A percentile compares a stretch with the other conserved stretches of the same genome.
These are phyloP conservation scores for Dynastes tityus DNA, from an alignment of 2,888 invertebrate genomes.

Conservation along the genomic window DNA sequence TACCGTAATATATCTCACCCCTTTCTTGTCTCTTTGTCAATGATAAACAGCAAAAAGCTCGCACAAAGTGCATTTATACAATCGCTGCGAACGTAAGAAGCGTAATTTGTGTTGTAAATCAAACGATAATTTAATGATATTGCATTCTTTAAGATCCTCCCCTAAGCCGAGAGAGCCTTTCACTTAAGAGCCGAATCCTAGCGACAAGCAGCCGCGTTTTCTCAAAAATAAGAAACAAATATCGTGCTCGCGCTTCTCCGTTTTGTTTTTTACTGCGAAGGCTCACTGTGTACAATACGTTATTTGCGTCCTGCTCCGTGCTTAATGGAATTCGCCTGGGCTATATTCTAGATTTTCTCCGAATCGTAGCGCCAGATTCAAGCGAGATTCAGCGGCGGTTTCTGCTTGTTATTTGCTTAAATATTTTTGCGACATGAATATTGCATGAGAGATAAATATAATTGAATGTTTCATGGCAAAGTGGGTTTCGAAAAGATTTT, in stretches of 20 bases:
- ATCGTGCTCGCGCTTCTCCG: not conserved
- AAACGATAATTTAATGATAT: conserved; percentile 41
- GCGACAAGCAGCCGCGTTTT: not conserved
- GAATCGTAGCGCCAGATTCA: conserved; percentile 15
- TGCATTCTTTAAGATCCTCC: conserved; percentile 14
- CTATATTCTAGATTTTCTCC: conserved; percentile 16
- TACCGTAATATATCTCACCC: not conserved
- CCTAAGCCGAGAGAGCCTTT: conserved; percentile 5
- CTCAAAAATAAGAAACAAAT: conserved; percentile 38
- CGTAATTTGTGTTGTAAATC: conserved; percentile 39
- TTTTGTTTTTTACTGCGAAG: not conserved
- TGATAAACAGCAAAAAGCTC: conserved; percentile 27
- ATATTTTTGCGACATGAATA: conserved; percentile 31
- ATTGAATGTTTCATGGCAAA: not conserved
- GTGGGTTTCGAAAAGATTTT: not conserved
- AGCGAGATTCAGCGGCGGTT: not conserved
- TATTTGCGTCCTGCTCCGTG: conserved; percentile 23
- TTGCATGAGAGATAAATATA: conserved; percentile 26
- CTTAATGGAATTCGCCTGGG: conserved; percentile 16
- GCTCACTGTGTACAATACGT: conserved; percentile 19
- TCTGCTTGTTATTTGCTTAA: conserved; percentile 14
- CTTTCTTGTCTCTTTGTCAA: conserved; percentile 21
- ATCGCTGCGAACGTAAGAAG: conserved; percentile 17
- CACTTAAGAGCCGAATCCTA: not conserved
- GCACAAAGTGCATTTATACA: not conserved